Base-by-base conservation (phyloP, 2,797 vertebrate species). In the Sebastes nivosus region DNA sequence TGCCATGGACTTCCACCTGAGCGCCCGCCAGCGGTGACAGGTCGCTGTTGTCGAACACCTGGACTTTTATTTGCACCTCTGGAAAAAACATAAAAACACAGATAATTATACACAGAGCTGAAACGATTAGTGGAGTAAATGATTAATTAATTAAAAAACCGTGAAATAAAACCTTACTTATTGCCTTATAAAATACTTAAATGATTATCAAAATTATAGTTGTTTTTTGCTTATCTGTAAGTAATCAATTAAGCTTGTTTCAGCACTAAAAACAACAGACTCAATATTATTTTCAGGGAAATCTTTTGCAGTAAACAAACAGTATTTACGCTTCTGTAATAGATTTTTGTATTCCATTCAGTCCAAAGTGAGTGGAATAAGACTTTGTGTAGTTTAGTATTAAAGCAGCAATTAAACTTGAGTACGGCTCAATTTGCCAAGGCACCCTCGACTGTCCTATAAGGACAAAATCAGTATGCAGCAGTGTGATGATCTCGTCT, bases 51-150 rank as follows among this genome's bases (percentile, higher is more conserved):
- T 99, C 98, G 0, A 98, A 98, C 75, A 99, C 97, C 91, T 99
- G 98, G 67, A 99, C 97, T 94, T 97, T 97, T 85, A 99, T 97
- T 91, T 97, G 96, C 89, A 99, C 97, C 91, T 99, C 98, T 99
- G 96, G 11, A 46, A 89, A 89, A 63, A 72, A 34, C 12, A 50
- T 0, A 50, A n/a, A 6, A 2, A 42, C 0, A 79, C 4, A 13
- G 4, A 4, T 20, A 4, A 38, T 6, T 13, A 2, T 7, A 6
- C 0, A 25, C 0, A 5, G 1, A 36, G 9, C 12, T 8, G 61
- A 14, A 64, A 36, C 16, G 0, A 20, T n/a, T 27, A 59, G 36
- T 38, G 36, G 36, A 38, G 36, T 14, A 38, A 38, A 38, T 38
- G 36, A 38, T 36, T 14, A 38, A 38, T 38, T 38, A 38, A 38